These are phyloP conservation scores for Acipenser transmontanus DNA, from an alignment of 2,797 vertebrate genomes.

Conservation along the genomic window DNA sequence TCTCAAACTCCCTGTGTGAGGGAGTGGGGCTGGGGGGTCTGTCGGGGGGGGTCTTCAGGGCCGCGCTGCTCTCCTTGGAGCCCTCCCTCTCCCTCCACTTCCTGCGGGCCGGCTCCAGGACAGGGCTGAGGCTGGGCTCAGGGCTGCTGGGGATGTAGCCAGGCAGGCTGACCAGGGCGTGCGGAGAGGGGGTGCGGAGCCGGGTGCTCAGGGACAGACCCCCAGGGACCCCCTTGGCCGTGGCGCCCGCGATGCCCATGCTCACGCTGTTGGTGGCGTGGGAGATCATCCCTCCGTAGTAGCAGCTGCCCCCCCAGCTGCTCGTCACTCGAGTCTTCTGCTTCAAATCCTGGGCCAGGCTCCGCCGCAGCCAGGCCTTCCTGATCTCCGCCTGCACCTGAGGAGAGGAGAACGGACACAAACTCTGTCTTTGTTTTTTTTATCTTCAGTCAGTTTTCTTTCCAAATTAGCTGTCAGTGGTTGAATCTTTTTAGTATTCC, in stretches of 20 bases:
- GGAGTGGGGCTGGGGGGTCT: constrained; percentile 32
- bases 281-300: constrained; percentile 71
- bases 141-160: constrained; percentile 33
- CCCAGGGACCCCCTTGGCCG: constrained; percentile 42
- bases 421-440: no score
- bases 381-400: constrained; percentile 74
- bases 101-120: constrained; percentile 25
- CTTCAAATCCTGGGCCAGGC: constrained; percentile 60
- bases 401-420: neutral
- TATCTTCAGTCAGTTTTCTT: neutral
- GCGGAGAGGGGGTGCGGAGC: constrained; percentile 30
- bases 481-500: neutral
- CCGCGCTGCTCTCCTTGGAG: constrained; percentile 14
- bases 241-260: constrained; percentile 38
- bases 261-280: constrained; percentile 67
- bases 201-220: constrained; percentile 7
- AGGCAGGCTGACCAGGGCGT: constrained; percentile 34
- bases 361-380: constrained; percentile 69
- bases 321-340: constrained; percentile 68
- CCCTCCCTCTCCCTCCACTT: neutral
- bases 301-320: constrained; percentile 63
- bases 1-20: constrained; percentile 56
- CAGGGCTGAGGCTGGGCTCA: constrained; percentile 22
- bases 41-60: constrained; percentile 16
- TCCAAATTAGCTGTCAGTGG: neutral